These are phyloP conservation scores for Bombus turneri DNA, from an alignment of 1,140 invertebrate genomes.

Conservation along the genomic window DNA sequence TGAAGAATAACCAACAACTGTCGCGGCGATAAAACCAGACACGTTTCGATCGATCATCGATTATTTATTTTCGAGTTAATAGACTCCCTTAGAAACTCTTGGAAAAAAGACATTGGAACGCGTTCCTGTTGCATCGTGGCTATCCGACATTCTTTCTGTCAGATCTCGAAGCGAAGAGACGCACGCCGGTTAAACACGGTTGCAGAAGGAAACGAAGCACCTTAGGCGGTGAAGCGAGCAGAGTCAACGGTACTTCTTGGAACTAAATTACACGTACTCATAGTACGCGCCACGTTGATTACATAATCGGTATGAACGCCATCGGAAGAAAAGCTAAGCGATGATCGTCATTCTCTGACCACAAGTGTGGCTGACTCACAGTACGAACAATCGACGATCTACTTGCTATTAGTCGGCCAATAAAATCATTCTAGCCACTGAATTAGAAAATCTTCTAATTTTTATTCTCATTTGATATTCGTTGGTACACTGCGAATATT, in stretches of 20 bases:
- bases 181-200: not conserved
- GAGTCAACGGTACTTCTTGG: conserved; percentile 60
- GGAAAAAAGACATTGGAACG: not conserved
- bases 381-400: too few relatives aligned
- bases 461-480: too few relatives aligned
- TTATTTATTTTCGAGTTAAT: not conserved
- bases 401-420: too few relatives aligned
- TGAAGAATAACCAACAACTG: not conserved
- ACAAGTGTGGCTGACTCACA: too few relatives aligned
- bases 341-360: conserved; percentile 1
- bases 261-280: conserved; percentile 61
- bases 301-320: conserved; percentile 53
- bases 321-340: conserved; percentile 35
- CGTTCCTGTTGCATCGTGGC: not conserved
- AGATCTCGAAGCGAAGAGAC: not conserved
- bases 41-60: not conserved
- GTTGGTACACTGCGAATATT: too few relatives aligned
- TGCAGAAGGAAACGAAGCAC: conserved; percentile 42
- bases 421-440: too few relatives aligned
- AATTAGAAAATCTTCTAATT: too few relatives aligned
- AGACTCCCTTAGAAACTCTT: not conserved
- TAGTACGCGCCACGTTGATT: conserved; percentile 58
- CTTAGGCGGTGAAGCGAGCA: conserved; percentile 45
- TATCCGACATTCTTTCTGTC: not conserved
- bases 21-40: not conserved